These are phyloP conservation scores for Lethocerus indicus DNA, from an alignment of 1,140 invertebrate species.

Conservation along the genomic window DNA sequence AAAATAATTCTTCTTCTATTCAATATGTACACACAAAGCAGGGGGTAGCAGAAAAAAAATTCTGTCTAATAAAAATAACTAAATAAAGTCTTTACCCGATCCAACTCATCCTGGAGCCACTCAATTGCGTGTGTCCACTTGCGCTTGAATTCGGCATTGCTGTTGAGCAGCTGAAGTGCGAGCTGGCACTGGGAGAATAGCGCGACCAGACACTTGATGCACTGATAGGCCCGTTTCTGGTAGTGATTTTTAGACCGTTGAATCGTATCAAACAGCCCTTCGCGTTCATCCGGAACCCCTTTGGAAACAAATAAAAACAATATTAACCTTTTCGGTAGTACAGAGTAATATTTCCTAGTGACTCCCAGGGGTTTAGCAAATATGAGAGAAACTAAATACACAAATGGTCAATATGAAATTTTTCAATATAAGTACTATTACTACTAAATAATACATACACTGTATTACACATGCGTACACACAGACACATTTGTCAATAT, in stretches of 20 bases:
- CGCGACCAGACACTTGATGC: conserved; percentile 86
- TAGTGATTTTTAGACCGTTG: conserved; percentile 82
- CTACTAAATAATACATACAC: background rate
- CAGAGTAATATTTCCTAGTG: background rate
- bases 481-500: background rate
- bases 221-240: conserved; percentile 92
- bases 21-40: too few species aligned
- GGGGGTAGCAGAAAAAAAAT: too few species aligned
- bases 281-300: conserved; percentile 78
- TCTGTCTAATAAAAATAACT: too few species aligned
- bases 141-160: conserved; percentile 55
- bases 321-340: background rate
- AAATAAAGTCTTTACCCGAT: too few species aligned
- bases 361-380: background rate
- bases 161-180: conserved; percentile 57
- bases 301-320: conserved; percentile 1
- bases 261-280: conserved; percentile 87
- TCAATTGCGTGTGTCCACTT: conserved; percentile 80
- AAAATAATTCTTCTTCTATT: too few species aligned
- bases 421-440: background rate
- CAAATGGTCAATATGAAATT: background rate
- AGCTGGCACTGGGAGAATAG: conserved; percentile 69
- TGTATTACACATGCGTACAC: background rate
- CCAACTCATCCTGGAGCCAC: conserved; percentile 90
- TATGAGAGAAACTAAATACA: background rate